Conservation (phyloP, 2,113 vertebrate genomes). For the Trinectes maculatus region DNA sequence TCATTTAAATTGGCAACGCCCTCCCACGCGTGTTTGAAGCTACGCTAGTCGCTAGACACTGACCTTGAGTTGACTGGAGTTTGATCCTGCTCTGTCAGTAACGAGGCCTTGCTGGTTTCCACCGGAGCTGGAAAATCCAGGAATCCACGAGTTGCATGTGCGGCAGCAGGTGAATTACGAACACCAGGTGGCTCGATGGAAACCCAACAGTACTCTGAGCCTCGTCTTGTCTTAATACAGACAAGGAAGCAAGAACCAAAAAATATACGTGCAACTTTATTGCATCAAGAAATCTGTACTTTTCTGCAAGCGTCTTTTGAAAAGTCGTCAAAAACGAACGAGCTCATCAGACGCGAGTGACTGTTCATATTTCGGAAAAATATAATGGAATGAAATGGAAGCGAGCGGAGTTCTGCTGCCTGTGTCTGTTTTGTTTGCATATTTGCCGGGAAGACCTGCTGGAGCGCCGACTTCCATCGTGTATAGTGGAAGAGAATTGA, state of each 20-base stretch:
- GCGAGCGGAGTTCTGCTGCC: neutral
- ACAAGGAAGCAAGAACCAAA: neutral
- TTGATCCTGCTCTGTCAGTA: slow-evolving; percentile 18
- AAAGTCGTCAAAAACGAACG: neutral
- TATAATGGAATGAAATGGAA: neutral
- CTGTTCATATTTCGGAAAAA: slow-evolving; percentile 28
- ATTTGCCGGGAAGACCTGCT: slow-evolving; percentile 31
- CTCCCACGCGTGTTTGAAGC: too few species aligned
- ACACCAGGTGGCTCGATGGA: slow-evolving; percentile 31
- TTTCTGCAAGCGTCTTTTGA: too few species aligned
- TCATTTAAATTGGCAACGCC: too few species aligned
- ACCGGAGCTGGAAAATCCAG: slow-evolving; percentile 18
- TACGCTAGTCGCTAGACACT: neutral
- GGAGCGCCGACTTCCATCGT: slow-evolving; percentile 59
- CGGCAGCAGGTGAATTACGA: slow-evolving; percentile 38
- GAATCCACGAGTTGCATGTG: slow-evolving; percentile 37
- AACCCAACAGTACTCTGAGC: slow-evolving; percentile 2
- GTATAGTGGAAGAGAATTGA: slow-evolving; percentile 61
- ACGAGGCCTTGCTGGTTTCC: slow-evolving; percentile 23
- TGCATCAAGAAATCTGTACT: neutral
- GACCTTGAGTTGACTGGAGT: slow-evolving; percentile 28
- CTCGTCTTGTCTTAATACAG: too few species aligned
- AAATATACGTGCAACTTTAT: too few species aligned
- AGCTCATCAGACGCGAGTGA: neutral
- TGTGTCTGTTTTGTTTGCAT: slow-evolving; percentile 38